Percentiles rank a stretch among this genome's conserved stretches.
Conservation (phyloP, 2,888 invertebrate species). For the Agrilus cyanescens region DNA sequence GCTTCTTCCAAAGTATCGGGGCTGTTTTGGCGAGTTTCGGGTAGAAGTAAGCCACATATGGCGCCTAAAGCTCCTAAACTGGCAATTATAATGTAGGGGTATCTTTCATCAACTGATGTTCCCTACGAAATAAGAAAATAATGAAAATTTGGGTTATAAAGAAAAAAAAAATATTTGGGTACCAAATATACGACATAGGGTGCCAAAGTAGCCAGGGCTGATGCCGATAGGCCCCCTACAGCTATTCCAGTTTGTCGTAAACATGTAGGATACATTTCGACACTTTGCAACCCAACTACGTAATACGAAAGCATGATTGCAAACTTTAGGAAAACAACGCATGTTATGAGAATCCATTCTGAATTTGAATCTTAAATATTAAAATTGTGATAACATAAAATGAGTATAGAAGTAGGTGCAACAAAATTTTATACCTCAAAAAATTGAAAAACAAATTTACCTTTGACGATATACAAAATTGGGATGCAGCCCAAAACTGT, state of each 20-base stretch:
- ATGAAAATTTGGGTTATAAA: not conserved
- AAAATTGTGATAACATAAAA: not conserved
- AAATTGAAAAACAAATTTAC: slow-evolving; percentile 19
- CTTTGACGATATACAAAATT: slow-evolving; percentile 32
- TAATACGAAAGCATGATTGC: slow-evolving; percentile 45
- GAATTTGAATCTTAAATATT: slow-evolving; percentile 6
- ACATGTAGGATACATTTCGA: slow-evolving; percentile 57
- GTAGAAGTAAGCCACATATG: slow-evolving; percentile 40
- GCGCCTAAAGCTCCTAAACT: slow-evolving; percentile 36
- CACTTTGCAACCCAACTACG: slow-evolving; percentile 45
- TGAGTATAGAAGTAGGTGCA: not conserved
- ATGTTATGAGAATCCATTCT: slow-evolving; percentile 9
- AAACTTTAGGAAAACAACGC: slow-evolving; percentile 40
- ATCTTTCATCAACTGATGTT: slow-evolving; percentile 34
- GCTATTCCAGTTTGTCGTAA: slow-evolving; percentile 53
- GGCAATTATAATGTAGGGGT: slow-evolving; percentile 33
- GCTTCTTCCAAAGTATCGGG: slow-evolving; percentile 55
- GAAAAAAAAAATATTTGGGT: slow-evolving; percentile 17
- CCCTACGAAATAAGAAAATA: slow-evolving; percentile 25
- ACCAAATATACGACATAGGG: slow-evolving; percentile 51
- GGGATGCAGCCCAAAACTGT: slow-evolving; percentile 34
- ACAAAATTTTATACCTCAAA: not conserved
- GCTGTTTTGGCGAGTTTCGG: slow-evolving; percentile 50
- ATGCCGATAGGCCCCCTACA: slow-evolving; percentile 44
- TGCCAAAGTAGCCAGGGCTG: slow-evolving; percentile 42